These are phyloP conservation scores for Phylloscopus trochilus DNA, from an alignment of 2,113 vertebrate genomes.

Conservation along the genomic window DNA sequence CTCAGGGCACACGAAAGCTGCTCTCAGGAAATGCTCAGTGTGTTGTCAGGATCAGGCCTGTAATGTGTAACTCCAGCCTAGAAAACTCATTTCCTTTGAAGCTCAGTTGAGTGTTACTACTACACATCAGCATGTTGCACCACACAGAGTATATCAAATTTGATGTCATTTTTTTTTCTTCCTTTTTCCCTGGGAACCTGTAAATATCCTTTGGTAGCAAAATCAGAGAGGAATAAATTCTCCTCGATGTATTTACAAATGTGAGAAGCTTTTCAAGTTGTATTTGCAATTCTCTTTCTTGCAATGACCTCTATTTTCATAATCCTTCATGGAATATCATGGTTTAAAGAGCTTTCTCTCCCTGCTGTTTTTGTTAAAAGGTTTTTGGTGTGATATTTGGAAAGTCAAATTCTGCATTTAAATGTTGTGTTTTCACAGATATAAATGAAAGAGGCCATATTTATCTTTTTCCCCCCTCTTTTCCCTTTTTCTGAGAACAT, in stretches of 20 bases:
- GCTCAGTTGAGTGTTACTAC: constrained; percentile 23
- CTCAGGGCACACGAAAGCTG: neutral
- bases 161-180: constrained; percentile 63
- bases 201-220: constrained; percentile 71
- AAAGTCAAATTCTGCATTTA: constrained; percentile 82
- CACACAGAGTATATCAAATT: constrained; percentile 62
- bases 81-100: constrained; percentile 60
- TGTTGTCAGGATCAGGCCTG: constrained; percentile 51
- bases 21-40: constrained; percentile 13
- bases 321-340: constrained; percentile 81
- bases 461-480: constrained; percentile 32
- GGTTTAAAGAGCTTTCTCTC: constrained; percentile 78
- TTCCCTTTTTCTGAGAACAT: constrained; percentile 22
- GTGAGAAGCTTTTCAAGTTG: constrained; percentile 76
- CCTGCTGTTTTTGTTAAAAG: constrained; percentile 83
- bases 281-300: constrained; percentile 76
- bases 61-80: constrained; percentile 34
- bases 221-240: constrained; percentile 74
- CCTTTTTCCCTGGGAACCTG: constrained; percentile 61
- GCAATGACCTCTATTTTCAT: constrained; percentile 83
- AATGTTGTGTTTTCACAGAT: constrained; percentile 77
- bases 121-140: constrained; percentile 33
- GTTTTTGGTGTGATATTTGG: constrained; percentile 76
- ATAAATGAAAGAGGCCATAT: constrained; percentile 64
- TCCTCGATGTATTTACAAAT: constrained; percentile 76